Base-by-base conservation (phyloP, 2,797 vertebrate species). In the Muraenolepis orangiensis region DNA sequence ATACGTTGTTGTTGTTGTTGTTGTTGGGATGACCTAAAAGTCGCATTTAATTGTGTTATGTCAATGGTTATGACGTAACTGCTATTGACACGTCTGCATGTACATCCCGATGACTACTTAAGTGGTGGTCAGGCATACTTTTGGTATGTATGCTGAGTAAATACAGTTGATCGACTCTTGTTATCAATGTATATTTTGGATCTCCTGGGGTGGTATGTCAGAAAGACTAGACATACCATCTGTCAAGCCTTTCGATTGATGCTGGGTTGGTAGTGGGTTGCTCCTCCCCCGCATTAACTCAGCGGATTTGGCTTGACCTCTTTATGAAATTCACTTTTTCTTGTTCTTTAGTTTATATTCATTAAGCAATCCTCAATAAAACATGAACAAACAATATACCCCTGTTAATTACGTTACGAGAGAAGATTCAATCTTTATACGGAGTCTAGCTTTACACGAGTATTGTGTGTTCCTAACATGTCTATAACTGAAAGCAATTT, bases 281-380 rank as follows among this genome's bases (percentile, higher is more conserved):
- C 57, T 64, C 57, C 57, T 26, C 57, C 57, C 57, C 51, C n/a
- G 57, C 18, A 18, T 26, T 64, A 7, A 64, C 57, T 26, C 23
- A 23, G n/a, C 4, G 26, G n/a, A 64, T 64, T 64, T 64, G 83
- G 82, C 86, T 84, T 92, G 92, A 93, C 92, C 89, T 91, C 73
- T 46, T 88, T 92, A 86, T 82, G 80, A 72, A 82, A 81, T 36
- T 30, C 66, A 67, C 79, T 69, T 72, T 77, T 79, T 81, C 80
- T 70, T 90, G 80, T 88, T 80, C 73, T 72, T 68, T 67, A 1
- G n/a, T 61, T 23, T 23, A 23, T 61, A 61, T 61, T 61, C 1
- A 57, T 57, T 23, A 20, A 51, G n/a, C n/a, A n/a, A n/a, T n/a
- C n/a, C n/a, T 51, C 42, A 51, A 20, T 51, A 1, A 51, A 20